Percentiles rank a stretch among this genome's conserved stretches.
phyloP scores from a whole-genome alignment of 2,888 invertebrate species.

The Cephus pygmeus region DNA sequence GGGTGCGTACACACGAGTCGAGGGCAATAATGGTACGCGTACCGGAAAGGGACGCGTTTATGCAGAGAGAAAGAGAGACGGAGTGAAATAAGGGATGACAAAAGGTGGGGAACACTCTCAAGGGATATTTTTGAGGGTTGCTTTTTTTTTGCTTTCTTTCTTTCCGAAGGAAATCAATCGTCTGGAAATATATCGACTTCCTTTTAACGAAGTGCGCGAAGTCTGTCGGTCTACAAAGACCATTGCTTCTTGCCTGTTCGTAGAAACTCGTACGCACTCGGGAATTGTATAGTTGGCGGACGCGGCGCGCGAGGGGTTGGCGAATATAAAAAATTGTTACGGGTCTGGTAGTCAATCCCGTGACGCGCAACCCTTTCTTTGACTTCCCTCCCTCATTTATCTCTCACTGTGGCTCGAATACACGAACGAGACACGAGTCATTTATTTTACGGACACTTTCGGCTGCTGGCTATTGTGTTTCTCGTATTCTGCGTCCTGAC shows the following conservation, averaged over 20 bases:
- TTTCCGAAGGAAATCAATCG: slow-evolving; percentile 18
- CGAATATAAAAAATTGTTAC: background rate
- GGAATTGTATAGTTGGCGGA: background rate
- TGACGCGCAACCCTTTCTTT: background rate
- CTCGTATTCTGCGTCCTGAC: background rate
- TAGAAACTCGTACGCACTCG: background rate
- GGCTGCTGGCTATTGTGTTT: background rate
- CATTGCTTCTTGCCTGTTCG: background rate
- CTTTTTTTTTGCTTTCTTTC: background rate
- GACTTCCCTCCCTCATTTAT: background rate
- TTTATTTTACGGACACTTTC: background rate
- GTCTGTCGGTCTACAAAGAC: background rate
- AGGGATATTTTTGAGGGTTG: background rate
- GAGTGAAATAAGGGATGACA: background rate
- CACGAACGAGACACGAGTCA: background rate
- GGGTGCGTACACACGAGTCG: background rate
- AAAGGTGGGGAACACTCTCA: background rate
- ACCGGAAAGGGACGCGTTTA: background rate
- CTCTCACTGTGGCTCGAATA: background rate
- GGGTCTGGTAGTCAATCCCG: background rate
- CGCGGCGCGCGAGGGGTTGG: background rate
- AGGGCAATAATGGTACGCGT: background rate
- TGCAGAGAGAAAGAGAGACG: background rate
- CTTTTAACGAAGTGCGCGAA: slow-evolving; percentile 16
- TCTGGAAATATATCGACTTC: slow-evolving; percentile 19